Evolutionary conservation across 2,113 vertebrate genomes (phyloP).

Genomic region (Caranx ignobilis): DNA sequence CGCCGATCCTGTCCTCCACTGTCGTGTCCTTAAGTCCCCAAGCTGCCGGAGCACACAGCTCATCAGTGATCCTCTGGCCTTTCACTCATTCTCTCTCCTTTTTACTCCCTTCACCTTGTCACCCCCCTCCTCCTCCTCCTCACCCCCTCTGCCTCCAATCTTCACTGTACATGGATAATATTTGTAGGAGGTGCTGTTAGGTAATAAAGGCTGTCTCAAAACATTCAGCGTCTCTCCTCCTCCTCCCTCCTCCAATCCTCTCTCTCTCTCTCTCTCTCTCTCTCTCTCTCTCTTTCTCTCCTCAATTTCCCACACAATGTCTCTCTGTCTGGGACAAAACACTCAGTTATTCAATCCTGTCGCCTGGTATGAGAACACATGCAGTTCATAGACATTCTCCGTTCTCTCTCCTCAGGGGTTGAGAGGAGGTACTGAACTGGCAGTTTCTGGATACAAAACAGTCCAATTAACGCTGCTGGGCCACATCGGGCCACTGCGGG

Average conservation of each 20-base stretch:
- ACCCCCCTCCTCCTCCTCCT: background rate
- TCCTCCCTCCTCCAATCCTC: no score
- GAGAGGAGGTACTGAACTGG: constrained; percentile 50
- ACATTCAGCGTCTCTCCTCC: constrained; percentile 6
- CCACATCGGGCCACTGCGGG: constrained; percentile 23
- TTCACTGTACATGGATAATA: constrained; percentile 13
- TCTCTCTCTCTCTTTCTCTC: background rate
- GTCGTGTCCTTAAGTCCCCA: constrained; percentile 34
- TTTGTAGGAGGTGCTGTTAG: background rate
- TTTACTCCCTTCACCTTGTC: constrained; percentile 24
- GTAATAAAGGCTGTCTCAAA: constrained; percentile 16
- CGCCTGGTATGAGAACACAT: constrained; percentile 37
- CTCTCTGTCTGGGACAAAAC: constrained; percentile 60
- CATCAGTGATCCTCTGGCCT: constrained; percentile 28
- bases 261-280: background rate
- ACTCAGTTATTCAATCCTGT: constrained; percentile 59
- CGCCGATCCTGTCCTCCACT: constrained; percentile 29
- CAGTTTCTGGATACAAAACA: constrained; percentile 51
- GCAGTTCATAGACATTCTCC: constrained; percentile 51
- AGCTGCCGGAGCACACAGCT: constrained; percentile 27
- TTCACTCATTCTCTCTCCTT: constrained; percentile 22
- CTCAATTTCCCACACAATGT: constrained; percentile 58
- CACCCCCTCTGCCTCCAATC: background rate
- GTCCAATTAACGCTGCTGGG: constrained; percentile 61
- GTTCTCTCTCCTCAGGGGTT: constrained; percentile 41